Evolutionary conservation across 1,140 invertebrate species (phyloP), one percentile per base, ranked within the genome.

Genomic region (Brachionus rotundiformis): DNA sequence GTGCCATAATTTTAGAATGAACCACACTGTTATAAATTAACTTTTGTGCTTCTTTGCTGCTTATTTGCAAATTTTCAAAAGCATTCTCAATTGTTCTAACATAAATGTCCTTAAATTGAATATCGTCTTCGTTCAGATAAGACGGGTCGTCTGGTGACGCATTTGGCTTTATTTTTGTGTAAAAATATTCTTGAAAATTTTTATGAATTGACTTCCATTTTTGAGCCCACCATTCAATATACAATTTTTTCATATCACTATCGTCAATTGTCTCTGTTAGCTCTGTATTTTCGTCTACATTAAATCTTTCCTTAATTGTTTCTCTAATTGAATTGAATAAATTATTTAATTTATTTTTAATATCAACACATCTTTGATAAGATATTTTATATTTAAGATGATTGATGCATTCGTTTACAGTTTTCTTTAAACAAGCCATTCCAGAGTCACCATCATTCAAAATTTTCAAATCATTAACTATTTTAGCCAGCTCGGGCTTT

Each of bases 111-210:
- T 65, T 65, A 13, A 65, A 65, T 31, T 65, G 25, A 31, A 65
- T 31, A 31, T 65, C 61, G 29, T 65, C 61, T 31, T 27, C 25
- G 29, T 65, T 65, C 61, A 65, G n/a, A n/a, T 65, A 31, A 31
- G 61, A 31, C 61, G 29, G 29, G 31, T 65, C 61, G 29, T 65
- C 61, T 27, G 61, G 61, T 31, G 25, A 31, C 29, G 29, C 25
- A 31, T 31, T 27, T 39, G 31, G 31, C n/a, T 39, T 39, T 39
- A 71, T 71, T 19, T 39, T 71, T n/a, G 65, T 39, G n/a, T 71
- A 19, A 39, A 71, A 39, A 71, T 16, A 71, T 71, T 36, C 11
- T 19, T 71, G 29, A 71, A 71, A 71, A 71, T 71, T 23, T 71
- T 71, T 23, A 19, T 71, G 65, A 16, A 71, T 39, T 19, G 13